phyloP scores from a whole-genome alignment of 2,113 vertebrate species.

The Nycticryphes semicollaris region DNA sequence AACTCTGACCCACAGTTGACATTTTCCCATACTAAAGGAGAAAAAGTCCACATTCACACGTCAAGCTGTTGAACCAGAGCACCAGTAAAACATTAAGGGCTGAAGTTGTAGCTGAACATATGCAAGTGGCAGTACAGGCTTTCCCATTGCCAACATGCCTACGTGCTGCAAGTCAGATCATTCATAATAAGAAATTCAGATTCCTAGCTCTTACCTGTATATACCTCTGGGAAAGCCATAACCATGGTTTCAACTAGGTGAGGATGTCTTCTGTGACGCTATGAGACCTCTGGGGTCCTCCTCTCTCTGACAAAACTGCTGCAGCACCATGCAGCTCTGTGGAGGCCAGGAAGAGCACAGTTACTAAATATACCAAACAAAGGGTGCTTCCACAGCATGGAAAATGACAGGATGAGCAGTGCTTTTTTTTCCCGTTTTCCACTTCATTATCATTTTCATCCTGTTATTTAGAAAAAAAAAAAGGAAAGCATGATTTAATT shows the following conservation, averaged over 20 bases:
- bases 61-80: not conserved
- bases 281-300: not conserved
- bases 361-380: not conserved
- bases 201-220: not conserved
- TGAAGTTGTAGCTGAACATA: not conserved
- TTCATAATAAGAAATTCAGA: not conserved
- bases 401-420: not conserved
- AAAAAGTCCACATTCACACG: not conserved
- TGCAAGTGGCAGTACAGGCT: not conserved
- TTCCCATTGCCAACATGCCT: not conserved
- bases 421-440: not conserved
- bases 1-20: not conserved
- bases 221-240: not conserved
- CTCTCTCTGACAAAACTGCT: not conserved
- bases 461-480: not conserved
- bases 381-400: not conserved
- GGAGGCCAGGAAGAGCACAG: not conserved
- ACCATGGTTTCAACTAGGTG: not conserved
- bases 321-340: not conserved
- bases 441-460: not conserved
- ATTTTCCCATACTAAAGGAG: not conserved
- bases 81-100: not conserved
- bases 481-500: not conserved
- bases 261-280: not conserved
- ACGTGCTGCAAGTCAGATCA: not conserved